phyloP scores from a whole-genome alignment of 1,140 invertebrate species.

The Cyphomyrmex costatus region DNA sequence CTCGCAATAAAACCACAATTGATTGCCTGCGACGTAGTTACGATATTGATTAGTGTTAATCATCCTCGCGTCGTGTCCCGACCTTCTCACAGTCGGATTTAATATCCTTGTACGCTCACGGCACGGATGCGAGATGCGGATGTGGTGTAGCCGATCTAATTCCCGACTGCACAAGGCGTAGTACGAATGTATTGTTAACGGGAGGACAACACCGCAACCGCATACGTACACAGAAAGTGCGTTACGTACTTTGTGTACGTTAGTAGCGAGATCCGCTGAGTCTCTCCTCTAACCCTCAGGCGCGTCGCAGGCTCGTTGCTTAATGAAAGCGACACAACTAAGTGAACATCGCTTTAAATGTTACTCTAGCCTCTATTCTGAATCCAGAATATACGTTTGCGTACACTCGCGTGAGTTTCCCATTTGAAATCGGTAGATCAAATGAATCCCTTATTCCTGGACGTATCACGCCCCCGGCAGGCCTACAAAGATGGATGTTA shows the following conservation, averaged over 20 bases:
- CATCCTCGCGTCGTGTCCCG: constrained; percentile 8
- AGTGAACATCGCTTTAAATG: constrained; percentile 63
- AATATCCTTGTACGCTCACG: constrained; percentile 48
- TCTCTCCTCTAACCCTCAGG: constrained; percentile 28
- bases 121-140: constrained; percentile 5
- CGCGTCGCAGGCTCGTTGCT: constrained; percentile 24
- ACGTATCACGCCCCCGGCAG: background rate
- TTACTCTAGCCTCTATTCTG: background rate
- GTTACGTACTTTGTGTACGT: constrained; percentile 60
- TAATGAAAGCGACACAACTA: constrained; percentile 67
- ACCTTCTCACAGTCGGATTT: constrained; percentile 61
- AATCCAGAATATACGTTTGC: background rate
- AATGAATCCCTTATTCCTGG: background rate
- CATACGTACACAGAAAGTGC: constrained; percentile 57
- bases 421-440: background rate
- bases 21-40: background rate
- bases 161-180: constrained; percentile 42
- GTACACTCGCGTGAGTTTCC: background rate
- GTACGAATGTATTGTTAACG: constrained; percentile 66
- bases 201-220: constrained; percentile 47
- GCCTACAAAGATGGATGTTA: background rate
- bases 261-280: background rate
- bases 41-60: constrained; percentile 51
- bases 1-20: constrained; percentile 8
- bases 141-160: constrained; percentile 57